phyloP scores from a whole-genome alignment of 2,113 vertebrate genomes.

The Malurus melanocephalus region DNA sequence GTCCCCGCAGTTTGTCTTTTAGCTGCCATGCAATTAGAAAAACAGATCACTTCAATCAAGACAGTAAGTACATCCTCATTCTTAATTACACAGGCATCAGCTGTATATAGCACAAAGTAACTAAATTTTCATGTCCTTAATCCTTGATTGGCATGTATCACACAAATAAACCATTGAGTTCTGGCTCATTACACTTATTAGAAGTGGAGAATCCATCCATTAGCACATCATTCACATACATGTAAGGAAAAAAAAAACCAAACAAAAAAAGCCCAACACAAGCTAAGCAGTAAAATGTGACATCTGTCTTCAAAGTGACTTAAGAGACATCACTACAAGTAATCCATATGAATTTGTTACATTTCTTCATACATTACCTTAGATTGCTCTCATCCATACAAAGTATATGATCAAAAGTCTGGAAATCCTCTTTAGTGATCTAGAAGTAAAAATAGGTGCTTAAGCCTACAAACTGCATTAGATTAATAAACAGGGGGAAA shows the following conservation, averaged over 20 bases:
- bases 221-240: background rate
- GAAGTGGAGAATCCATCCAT: background rate
- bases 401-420: constrained; percentile 88
- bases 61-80: background rate
- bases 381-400: constrained; percentile 98
- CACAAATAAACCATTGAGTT: background rate
- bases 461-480: background rate
- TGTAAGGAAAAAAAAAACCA: background rate
- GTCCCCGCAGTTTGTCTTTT: background rate
- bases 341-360: background rate
- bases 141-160: background rate
- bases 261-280: background rate
- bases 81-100: background rate
- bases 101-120: background rate
- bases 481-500: background rate
- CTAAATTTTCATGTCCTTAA: background rate
- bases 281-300: background rate
- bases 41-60: background rate
- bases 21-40: background rate
- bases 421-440: constrained; percentile 92
- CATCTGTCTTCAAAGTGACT: background rate
- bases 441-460: constrained; percentile 56
- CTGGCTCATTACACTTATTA: background rate
- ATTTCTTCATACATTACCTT: constrained; percentile 73
- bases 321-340: background rate